Evolutionary conservation across 2,888 invertebrate species (phyloP).

Genomic region (Dynastes grantii): DNA sequence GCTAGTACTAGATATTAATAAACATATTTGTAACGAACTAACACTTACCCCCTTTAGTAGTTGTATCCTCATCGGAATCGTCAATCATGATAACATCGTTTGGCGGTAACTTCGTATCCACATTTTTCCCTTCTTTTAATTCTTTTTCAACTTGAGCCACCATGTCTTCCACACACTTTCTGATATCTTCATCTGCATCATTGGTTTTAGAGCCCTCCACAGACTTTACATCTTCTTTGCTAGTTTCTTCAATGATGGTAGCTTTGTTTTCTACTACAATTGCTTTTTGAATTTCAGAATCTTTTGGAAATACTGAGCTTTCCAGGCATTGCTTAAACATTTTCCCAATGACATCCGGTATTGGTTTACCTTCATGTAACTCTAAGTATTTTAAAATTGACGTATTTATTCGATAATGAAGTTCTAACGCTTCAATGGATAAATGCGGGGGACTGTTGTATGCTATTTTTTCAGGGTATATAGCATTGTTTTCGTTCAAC

Average conservation of each 20-base stretch:
- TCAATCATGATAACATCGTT: conserved; percentile 56
- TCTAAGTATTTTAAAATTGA: conserved; percentile 91
- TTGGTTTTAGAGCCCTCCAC: conserved; percentile 44
- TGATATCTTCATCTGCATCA: conserved; percentile 50
- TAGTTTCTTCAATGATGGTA: conserved; percentile 42
- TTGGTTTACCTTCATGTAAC: conserved; percentile 80
- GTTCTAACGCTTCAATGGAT: conserved; percentile 91
- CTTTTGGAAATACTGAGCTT: conserved; percentile 49
- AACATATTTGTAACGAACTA: background rate
- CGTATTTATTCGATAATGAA: conserved; percentile 88
- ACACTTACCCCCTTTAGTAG: conserved; percentile 45
- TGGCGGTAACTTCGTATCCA: conserved; percentile 41
- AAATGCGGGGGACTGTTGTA: conserved; percentile 88
- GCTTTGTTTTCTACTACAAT: conserved; percentile 26
- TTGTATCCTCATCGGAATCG: conserved; percentile 56
- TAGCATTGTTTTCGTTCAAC: conserved; percentile 85
- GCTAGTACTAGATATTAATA: too few species aligned
- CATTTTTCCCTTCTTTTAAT: conserved; percentile 55
- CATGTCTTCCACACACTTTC: conserved; percentile 58
- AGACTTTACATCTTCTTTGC: conserved; percentile 47
- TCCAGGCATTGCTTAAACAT: conserved; percentile 76
- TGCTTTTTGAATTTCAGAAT: conserved; percentile 8
- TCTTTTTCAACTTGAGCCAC: conserved; percentile 55
- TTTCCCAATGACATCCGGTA: conserved; percentile 75
- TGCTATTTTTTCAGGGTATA: conserved; percentile 89